These are phyloP conservation scores for Lysandra coridon DNA, from an alignment of 2,888 invertebrate species.

Conservation along the genomic window DNA sequence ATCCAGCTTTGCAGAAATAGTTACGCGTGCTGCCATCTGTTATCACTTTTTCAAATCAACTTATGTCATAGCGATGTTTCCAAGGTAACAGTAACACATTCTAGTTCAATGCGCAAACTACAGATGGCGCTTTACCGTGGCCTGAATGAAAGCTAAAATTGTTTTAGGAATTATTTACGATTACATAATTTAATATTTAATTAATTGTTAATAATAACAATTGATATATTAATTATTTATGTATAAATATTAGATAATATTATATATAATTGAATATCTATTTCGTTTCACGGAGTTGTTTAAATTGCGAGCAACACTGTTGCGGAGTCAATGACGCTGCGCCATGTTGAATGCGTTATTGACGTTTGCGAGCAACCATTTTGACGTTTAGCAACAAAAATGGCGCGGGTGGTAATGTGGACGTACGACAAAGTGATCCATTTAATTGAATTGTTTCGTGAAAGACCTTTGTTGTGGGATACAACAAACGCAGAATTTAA, in stretches of 20 bases:
- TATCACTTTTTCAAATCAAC: neutral
- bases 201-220: neutral
- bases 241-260: neutral
- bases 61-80: neutral
- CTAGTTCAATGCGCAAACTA: neutral
- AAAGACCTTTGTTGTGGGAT: neutral
- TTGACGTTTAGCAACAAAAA: slow-evolving; percentile 3
- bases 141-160: neutral
- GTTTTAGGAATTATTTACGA: neutral
- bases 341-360: neutral
- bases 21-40: slow-evolving; percentile 11
- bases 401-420: slow-evolving; percentile 1
- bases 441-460: neutral
- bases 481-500: neutral
- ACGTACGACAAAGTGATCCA: neutral
- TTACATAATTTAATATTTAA: neutral
- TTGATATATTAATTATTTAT: neutral
- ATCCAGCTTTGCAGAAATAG: neutral
- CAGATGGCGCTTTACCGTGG: neutral
- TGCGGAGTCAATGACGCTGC: slow-evolving; percentile 7
- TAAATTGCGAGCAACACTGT: slow-evolving; percentile 10
- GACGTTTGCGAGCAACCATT: slow-evolving; percentile 13
- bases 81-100: neutral
- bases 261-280: neutral
- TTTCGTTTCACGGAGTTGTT: neutral